Evolutionary conservation across 2,113 vertebrate species (phyloP).

Genomic region (Sinocyclocheilus maitianheensis): DNA sequence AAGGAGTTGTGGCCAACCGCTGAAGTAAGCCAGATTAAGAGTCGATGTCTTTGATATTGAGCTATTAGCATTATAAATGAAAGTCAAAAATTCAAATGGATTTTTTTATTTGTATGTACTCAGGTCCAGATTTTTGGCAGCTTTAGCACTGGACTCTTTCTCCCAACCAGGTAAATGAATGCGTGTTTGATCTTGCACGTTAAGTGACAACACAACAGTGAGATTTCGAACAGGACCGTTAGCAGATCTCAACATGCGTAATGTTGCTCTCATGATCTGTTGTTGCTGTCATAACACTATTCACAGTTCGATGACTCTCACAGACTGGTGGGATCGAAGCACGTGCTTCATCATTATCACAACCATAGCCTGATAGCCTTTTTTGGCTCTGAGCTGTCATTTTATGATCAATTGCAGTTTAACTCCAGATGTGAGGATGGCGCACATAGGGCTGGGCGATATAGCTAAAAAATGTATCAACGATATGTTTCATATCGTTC

Average conservation of each 20-base stretch:
- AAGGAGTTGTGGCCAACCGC: slow-evolving; percentile 96
- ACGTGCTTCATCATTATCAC: background rate
- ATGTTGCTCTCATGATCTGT: background rate
- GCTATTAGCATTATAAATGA: background rate
- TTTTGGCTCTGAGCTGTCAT: background rate
- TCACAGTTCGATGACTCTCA: background rate
- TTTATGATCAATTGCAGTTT: background rate
- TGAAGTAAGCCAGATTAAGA: slow-evolving; percentile 79
- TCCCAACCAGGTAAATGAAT: slow-evolving; percentile 91
- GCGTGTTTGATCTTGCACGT: background rate
- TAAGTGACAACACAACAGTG: background rate
- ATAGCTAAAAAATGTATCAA: no score
- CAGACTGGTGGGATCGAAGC: background rate
- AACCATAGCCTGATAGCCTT: background rate
- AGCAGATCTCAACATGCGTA: background rate
- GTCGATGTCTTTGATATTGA: background rate
- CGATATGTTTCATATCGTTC: no score
- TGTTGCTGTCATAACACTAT: background rate
- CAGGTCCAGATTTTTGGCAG: slow-evolving; percentile 98
- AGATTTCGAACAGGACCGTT: background rate
- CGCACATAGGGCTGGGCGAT: background rate
- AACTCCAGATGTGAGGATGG: background rate
- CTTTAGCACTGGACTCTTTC: slow-evolving; percentile 97
- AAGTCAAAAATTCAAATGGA: background rate
- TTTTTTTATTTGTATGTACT: slow-evolving; percentile 49